Conservation (phyloP, 2,113 vertebrate genomes). For the Henicopernis longicauda region DNA sequence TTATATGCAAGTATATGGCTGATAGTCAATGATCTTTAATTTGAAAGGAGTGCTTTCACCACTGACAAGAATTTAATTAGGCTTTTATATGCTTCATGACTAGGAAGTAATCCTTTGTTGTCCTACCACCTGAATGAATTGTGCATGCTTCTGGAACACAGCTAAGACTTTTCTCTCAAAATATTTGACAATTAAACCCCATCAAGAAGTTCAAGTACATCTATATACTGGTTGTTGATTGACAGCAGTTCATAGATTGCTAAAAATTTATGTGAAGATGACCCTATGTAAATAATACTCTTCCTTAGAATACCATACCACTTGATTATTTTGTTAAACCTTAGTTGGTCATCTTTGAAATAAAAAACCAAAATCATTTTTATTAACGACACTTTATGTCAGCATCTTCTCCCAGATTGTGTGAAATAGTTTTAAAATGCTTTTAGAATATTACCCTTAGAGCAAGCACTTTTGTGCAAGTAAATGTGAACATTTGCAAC, state of each 20-base stretch:
- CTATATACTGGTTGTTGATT: background rate
- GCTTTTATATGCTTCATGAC: constrained; percentile 12
- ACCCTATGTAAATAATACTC: background rate
- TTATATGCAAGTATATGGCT: constrained; percentile 41
- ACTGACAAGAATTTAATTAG: constrained; percentile 23
- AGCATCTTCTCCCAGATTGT: background rate
- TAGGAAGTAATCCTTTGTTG: background rate
- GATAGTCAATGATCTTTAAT: constrained; percentile 53
- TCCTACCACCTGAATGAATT: background rate
- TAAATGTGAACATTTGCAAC: background rate
- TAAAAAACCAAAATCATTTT: background rate
- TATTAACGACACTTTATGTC: background rate
- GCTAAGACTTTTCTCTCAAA: background rate
- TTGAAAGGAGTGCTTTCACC: constrained; percentile 37
- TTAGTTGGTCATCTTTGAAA: background rate
- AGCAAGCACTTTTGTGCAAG: background rate
- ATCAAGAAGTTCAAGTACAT: background rate
- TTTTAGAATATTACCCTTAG: background rate
- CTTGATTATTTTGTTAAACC: background rate
- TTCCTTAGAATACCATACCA: background rate
- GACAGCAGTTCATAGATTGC: background rate
- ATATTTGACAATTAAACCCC: background rate
- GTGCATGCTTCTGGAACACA: background rate
- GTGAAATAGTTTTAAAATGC: background rate
- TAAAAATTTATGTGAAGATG: background rate